Evolutionary conservation across 2,888 invertebrate genomes (phyloP).

Genomic region (Acronicta psi): DNA sequence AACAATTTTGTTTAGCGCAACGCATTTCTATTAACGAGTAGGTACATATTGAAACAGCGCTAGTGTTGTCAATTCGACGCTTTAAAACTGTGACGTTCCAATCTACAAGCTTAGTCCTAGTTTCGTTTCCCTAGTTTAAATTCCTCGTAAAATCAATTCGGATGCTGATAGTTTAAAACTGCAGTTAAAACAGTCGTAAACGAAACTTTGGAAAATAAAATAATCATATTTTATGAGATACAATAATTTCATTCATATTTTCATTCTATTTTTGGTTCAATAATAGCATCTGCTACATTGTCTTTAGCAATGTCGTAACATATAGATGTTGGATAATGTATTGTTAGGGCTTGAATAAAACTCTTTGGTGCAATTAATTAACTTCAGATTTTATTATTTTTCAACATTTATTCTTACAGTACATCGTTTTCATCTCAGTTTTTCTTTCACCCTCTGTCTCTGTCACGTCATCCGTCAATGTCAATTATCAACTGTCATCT

Average conservation of each 20-base stretch:
- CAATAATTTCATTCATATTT: slow-evolving; percentile 11
- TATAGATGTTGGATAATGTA: no score
- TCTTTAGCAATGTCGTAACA: background rate
- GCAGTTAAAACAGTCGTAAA: slow-evolving; percentile 24
- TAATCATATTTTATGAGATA: slow-evolving; percentile 3
- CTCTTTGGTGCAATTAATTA: no score
- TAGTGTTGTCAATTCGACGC: slow-evolving; percentile 53
- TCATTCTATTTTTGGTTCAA: background rate
- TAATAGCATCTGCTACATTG: background rate
- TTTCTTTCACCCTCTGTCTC: no score
- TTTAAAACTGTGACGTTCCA: slow-evolving; percentile 37
- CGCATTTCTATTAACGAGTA: slow-evolving; percentile 46
- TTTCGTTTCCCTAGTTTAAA: slow-evolving; percentile 33
- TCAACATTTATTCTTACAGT: no score
- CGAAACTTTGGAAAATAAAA: slow-evolving; percentile 10
- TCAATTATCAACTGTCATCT: no score
- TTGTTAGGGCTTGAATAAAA: no score
- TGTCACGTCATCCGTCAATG: no score
- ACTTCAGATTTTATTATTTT: no score
- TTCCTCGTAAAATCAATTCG: slow-evolving; percentile 23
- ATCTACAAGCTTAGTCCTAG: slow-evolving; percentile 26
- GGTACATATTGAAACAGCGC: slow-evolving; percentile 53
- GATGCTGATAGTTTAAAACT: slow-evolving; percentile 28
- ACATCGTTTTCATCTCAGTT: no score
- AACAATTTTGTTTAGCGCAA: slow-evolving; percentile 42